Evolutionary conservation across 2,888 invertebrate genomes (phyloP).

Genomic region (Eupithecia centaureata): DNA sequence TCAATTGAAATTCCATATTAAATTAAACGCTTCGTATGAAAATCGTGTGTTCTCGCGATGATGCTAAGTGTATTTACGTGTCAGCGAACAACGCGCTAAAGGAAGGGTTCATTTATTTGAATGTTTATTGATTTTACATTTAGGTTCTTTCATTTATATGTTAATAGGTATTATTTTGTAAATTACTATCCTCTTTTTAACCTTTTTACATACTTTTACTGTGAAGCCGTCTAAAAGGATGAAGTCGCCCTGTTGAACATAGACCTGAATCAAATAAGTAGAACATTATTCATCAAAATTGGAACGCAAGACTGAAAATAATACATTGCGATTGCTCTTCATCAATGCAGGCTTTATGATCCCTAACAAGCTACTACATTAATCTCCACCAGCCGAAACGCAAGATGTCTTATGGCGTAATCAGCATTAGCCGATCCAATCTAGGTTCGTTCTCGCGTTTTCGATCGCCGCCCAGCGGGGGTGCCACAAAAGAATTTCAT

Average conservation of each 20-base stretch:
- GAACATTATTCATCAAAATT: background rate
- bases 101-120: slow-evolving; percentile 50
- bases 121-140: slow-evolving; percentile 45
- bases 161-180: slow-evolving; percentile 10
- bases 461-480: slow-evolving; percentile 79
- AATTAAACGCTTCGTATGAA: slow-evolving; percentile 54
- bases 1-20: slow-evolving; percentile 56
- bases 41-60: slow-evolving; percentile 56
- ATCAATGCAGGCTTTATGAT: slow-evolving; percentile 1
- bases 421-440: slow-evolving; percentile 68
- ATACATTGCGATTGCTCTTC: background rate
- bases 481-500: slow-evolving; percentile 77
- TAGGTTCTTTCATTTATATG: slow-evolving; percentile 10
- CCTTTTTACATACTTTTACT: background rate
- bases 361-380: slow-evolving; percentile 46
- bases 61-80: slow-evolving; percentile 66
- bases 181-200: slow-evolving; percentile 8
- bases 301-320: background rate
- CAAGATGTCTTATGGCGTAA: slow-evolving; percentile 75
- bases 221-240: background rate
- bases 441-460: slow-evolving; percentile 73
- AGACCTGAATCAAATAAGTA: background rate
- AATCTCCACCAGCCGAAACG: slow-evolving; percentile 57
- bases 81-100: slow-evolving; percentile 54
- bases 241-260: background rate